Base-by-base conservation (phyloP, 2,113 vertebrate species). In the Cheilinus undulatus region DNA sequence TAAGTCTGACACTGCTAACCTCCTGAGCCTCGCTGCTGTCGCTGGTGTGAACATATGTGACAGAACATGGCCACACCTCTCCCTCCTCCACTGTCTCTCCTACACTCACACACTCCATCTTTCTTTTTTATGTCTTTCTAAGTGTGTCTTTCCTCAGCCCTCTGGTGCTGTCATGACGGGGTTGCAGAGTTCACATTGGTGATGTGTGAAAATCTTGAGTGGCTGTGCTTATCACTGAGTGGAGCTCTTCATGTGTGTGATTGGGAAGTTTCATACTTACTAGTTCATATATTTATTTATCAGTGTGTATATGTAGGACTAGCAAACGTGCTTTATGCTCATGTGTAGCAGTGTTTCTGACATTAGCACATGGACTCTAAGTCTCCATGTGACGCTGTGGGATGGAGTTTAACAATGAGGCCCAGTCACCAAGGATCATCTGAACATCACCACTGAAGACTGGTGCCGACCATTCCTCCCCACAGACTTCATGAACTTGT, bases 171-270 rank as follows among this genome's bases (percentile, higher is more conserved):
- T 69, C 66, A 45, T 57, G 27, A 42, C 67, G 7, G 48, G 66
- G 76, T 76, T 57, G 54, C 26, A 63, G 67, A 80, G 78, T 86
- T 90, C 84, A 84, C 5, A 5, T 52, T 40, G 0, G 17, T 11
- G 19, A 76, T 80, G 71, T 86, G 80, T 82, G 56, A 80, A 88
- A 78, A 70, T 73, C 76, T 51, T 0, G 3, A 74, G 75, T 76
- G 71, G 34, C 61, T 36, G 26, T 2, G 7, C 57, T 1, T 68
- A 68, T 78, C 23, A 2, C 42, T 10, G 67, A 64, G 48, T 9
- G 62, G 9, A 50, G 38, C 71, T 50, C 59, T 60, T 26, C 48
- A 56, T 36, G 40, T 7, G 23, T 70, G 57, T 3, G 15, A 46
- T 42, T 71, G 28, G 49, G 63, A 69, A 53, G 53, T 51, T 72